These are phyloP conservation scores for Boloria euphrosyne DNA, from an alignment of 2,888 invertebrate genomes.

Conservation along the genomic window DNA sequence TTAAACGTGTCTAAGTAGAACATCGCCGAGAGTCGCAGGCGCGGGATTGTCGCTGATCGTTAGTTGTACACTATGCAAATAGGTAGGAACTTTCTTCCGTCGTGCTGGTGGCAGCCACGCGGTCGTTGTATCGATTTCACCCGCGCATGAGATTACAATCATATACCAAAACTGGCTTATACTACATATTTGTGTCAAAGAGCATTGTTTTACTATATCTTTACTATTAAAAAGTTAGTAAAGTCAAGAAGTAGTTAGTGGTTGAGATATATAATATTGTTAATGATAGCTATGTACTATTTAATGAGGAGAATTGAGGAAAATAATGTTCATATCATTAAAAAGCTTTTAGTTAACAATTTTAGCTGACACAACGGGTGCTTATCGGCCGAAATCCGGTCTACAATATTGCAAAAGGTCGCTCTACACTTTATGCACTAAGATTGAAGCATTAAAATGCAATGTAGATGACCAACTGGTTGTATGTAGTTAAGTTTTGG, in stretches of 20 bases:
- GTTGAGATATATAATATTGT: not conserved
- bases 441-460: slow-evolving; percentile 15
- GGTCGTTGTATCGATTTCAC: slow-evolving; percentile 76
- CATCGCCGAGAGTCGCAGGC: slow-evolving; percentile 59
- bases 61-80: slow-evolving; percentile 71
- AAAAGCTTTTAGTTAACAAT: not conserved
- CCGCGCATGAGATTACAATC: slow-evolving; percentile 52
- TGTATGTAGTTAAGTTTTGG: slow-evolving; percentile 34
- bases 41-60: slow-evolving; percentile 55
- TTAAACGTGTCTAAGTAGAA: slow-evolving; percentile 74
- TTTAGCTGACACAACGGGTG: not conserved
- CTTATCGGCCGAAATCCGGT: no score
- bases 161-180: slow-evolving; percentile 30
- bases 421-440: slow-evolving; percentile 16
- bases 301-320: not conserved
- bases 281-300: not conserved
- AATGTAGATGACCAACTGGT: slow-evolving; percentile 32
- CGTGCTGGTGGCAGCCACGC: slow-evolving; percentile 54
- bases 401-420: not conserved
- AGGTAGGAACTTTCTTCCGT: slow-evolving; percentile 78
- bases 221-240: no score
- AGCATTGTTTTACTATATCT: not conserved
- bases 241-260: no score
- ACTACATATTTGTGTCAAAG: not conserved
- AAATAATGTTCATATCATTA: not conserved